A percentile compares a stretch with the other conserved stretches of the same genome.
These are phyloP conservation scores for Aradophagus sp. DNA, from an alignment of 1,140 invertebrate species.

Conservation along the genomic window DNA sequence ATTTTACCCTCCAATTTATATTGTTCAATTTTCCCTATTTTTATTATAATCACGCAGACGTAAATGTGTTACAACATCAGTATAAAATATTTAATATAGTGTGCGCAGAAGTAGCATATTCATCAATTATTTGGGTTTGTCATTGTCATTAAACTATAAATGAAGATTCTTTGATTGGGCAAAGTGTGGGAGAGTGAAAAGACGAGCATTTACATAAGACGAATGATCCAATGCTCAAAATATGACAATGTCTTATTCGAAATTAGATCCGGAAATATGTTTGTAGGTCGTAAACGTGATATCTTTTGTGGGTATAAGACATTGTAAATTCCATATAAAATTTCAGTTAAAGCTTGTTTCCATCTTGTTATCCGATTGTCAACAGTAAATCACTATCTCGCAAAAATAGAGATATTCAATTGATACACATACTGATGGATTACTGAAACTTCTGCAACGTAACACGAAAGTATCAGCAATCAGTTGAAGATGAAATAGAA, in stretches of 20 bases:
- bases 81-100: slow-evolving; percentile 23
- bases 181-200: slow-evolving; percentile 20
- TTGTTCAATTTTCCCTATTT: slow-evolving; percentile 12
- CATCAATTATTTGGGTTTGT: slow-evolving; percentile 22
- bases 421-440: slow-evolving; percentile 37
- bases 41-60: slow-evolving; percentile 6
- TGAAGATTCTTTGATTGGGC: slow-evolving; percentile 12
- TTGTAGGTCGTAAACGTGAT: background rate
- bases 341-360: too few relatives aligned
- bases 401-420: slow-evolving; percentile 32
- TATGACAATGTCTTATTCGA: slow-evolving; percentile 2
- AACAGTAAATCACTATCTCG: slow-evolving; percentile 17
- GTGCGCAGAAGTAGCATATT: slow-evolving; percentile 29
- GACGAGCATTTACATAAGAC: slow-evolving; percentile 15
- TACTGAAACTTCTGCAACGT: slow-evolving; percentile 5
- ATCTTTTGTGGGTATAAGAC: background rate
- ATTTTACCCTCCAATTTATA: slow-evolving; percentile 27
- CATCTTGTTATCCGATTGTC: slow-evolving; percentile 24
- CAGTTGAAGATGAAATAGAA: too few relatives aligned
- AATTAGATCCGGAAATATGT: slow-evolving; percentile 2
- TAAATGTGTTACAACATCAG: slow-evolving; percentile 15
- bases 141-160: slow-evolving; percentile 19
- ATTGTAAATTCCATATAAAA: background rate
- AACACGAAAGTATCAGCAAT: slow-evolving; percentile 10
- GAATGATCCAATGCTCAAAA: slow-evolving; percentile 7